Evolutionary conservation across 2,113 vertebrate species (phyloP), one percentile per base, ranked within the genome.

Genomic region (Neomonachus schauinslandi): DNA sequence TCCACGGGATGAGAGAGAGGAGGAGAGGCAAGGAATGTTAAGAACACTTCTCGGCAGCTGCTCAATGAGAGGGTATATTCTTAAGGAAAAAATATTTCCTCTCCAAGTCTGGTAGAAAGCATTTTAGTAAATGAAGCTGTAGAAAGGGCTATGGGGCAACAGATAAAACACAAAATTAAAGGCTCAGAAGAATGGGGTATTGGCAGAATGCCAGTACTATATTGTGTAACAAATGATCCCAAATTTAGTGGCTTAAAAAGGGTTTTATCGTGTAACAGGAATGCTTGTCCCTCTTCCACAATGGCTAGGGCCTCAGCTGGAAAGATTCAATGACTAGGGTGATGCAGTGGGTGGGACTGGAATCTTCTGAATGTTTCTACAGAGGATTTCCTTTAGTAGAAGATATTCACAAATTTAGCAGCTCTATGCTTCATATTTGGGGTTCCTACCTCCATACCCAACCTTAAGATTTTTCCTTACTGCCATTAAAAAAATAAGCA

Each of bases 311-410:
- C 9, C 12, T 87, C 36, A 71, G 24, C 10, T 84, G 42, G 67
- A 49, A 89, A 80, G 46, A 95, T 59, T 80, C 49, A 53, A 8
- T 81, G 71, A 83, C 31, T 21, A 36, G 18, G 7, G 15, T 16
- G 5, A 97, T 14, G 18, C 42, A 22, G 0, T 39, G 9, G 4
- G 5, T 49, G 1, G 39, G 21, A 28, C 1, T 84, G 7, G 18
- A 92, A 76, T 87, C 36, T 33, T 81, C 11, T 55, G 59, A n/a
- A 91, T 88, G 39, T 82, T 94, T 91, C n/a, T 42, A 65, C 22
- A 74, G 92, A 91, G 13, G 31, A 91, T 95, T 93, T 96, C 36
- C 42, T 96, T 94, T 84, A 80, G 55, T 42, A 96, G 57, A 91
- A 92, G 61, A 59, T 31, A 36, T 11, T 36, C n/a, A 10, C 36